A percentile compares a stretch with the other conserved stretches of the same genome.
Evolutionary conservation across 2,113 vertebrate genomes (phyloP).

Genomic region (Antechinus stuartii): DNA sequence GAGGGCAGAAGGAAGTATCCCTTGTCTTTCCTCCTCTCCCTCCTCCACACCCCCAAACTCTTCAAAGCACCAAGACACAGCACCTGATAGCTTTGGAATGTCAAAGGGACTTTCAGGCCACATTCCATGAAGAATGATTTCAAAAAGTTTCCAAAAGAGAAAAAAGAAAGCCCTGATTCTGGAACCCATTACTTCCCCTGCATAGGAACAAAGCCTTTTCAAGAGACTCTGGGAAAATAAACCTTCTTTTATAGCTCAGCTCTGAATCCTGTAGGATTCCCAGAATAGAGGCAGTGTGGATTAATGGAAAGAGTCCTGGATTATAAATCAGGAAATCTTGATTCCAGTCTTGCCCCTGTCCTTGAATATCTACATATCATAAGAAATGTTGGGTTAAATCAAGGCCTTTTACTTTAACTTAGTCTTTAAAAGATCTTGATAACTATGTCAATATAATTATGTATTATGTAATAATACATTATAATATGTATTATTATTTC

Average conservation of each 20-base stretch:
- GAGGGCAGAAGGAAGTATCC: conserved; percentile 5
- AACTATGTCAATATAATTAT: not conserved
- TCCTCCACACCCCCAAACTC: conserved; percentile 41
- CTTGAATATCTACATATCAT: not conserved
- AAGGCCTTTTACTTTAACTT: not conserved
- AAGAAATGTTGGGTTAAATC: not conserved
- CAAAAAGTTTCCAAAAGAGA: not conserved
- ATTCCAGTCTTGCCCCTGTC: not conserved
- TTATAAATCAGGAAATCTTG: not conserved
- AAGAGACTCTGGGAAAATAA: conserved; percentile 1
- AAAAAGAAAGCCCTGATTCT: not conserved
- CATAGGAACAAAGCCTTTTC: not conserved
- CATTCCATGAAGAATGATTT: not conserved
- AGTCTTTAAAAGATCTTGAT: not conserved
- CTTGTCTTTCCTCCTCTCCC: conserved; percentile 2
- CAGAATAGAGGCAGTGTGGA: not conserved
- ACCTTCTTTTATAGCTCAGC: not conserved
- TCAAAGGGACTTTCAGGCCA: not conserved
- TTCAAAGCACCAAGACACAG: not conserved
- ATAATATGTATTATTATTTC: not conserved
- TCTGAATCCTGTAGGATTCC: not conserved
- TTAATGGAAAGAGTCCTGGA: not conserved
- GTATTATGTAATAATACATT: too few relatives aligned
- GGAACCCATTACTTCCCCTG: not conserved
- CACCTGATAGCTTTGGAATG: not conserved